Evolutionary conservation across 2,113 vertebrate genomes (phyloP), one percentile per base, ranked within the genome.

Genomic region (Hystrix cristata): DNA sequence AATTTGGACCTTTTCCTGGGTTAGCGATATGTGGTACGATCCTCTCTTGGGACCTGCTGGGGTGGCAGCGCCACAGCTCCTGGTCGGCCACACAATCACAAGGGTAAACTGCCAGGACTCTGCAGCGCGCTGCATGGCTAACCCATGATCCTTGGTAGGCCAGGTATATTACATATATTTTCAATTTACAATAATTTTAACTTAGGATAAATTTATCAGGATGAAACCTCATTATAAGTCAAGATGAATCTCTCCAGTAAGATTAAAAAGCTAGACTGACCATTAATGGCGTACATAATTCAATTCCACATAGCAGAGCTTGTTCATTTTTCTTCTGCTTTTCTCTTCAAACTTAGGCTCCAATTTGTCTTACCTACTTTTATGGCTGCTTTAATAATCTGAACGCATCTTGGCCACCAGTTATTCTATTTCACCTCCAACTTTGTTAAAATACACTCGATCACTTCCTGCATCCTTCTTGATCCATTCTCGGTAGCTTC

Each of bases 391-490:
- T 91, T 55, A 34, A 51, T 60, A 31, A 53, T 53, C 64, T 84
- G 64, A 88, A 90, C 69, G 57, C 29, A 78, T 55, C 46, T 76
- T 69, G 38, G 91, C 67, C 62, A 74, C 27, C 64, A 76, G 81
- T n/a, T 60, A 83, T 64, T 93, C 86, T 87, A 83, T 62, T 83
- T 93, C 27, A 59, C 19, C 23, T 76, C 71, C 55, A 95, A 87
- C 48, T 80, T 64, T 85, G 46, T 27, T 87, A 65, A 93, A 83
- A 80, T 51, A 69, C 65, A 82, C 31, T 59, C 59, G 1, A n/a
- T 55, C 53, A 38, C 64, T 4, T 43, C 46, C 62, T 65, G 27
- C 48, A 14, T 74, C 62, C 55, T 87, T 87, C 69, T 55, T 16
- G 6, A n/a, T 53, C 51, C 71, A 83, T 81, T 29, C 59, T 31